Conservation (phyloP, 1,140 invertebrate species). For the Contarinia nasturtii region DNA sequence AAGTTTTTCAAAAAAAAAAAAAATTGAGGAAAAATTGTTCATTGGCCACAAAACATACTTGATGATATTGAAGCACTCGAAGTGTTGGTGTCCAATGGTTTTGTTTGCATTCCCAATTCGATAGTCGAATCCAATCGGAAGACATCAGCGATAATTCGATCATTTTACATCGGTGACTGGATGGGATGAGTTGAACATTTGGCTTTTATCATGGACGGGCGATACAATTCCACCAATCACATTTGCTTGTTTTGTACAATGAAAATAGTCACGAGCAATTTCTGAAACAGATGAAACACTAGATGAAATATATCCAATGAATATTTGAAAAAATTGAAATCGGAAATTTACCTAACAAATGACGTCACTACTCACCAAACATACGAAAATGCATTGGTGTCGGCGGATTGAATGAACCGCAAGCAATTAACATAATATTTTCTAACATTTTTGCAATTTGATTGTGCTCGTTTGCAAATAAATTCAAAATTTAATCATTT, state of each 20-base stretch:
- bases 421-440: conserved; percentile 61
- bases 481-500: no score
- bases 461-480: no score
- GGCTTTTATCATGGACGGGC: conserved; percentile 78
- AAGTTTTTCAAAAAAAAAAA: no score
- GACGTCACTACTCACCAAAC: conserved; percentile 61
- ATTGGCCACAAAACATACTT: conserved; percentile 20
- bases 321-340: neutral
- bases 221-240: conserved; percentile 84
- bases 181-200: conserved; percentile 31
- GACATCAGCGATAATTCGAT: conserved; percentile 51
- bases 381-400: conserved; percentile 94
- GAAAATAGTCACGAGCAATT: conserved; percentile 73
- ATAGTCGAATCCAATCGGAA: conserved; percentile 66
- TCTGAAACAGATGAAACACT: no score
- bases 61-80: conserved; percentile 61
- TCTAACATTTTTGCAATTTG: neutral
- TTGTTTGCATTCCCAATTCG: conserved; percentile 73
- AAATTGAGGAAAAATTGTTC: no score
- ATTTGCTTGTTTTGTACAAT: conserved; percentile 47
- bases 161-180: conserved; percentile 68
- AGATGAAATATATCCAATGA: neutral
- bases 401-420: conserved; percentile 90
- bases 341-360: neutral
- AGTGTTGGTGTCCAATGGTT: conserved; percentile 63